A percentile compares a stretch with the other conserved stretches of the same genome.
Conservation (phyloP, 2,113 vertebrate species). For the Nestor notabilis region DNA sequence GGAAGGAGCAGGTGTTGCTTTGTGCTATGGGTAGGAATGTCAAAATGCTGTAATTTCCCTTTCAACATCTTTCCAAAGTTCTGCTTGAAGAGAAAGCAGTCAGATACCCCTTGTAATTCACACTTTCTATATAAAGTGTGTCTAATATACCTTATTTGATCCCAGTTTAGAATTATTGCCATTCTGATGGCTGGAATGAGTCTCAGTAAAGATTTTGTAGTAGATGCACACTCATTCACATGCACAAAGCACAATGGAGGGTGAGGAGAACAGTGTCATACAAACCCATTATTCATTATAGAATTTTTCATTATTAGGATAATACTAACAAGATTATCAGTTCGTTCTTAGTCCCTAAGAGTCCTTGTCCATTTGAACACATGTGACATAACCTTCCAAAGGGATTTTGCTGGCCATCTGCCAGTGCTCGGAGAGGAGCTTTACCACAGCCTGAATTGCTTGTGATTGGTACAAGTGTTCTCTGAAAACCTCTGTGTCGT, state of each 20-base stretch:
- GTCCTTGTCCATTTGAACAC: background rate
- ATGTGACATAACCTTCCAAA: background rate
- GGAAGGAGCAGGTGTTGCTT: background rate
- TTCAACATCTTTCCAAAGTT: background rate
- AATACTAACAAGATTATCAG: background rate
- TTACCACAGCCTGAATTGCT: background rate
- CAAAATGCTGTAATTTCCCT: background rate
- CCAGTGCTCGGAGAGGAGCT: fast-evolving
- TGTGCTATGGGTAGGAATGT: background rate
- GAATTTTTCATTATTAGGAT: background rate
- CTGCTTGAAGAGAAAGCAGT: background rate
- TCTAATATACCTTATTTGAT: background rate
- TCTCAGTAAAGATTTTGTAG: background rate
- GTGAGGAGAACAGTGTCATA: background rate
- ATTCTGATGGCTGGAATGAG: background rate
- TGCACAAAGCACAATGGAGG: background rate
- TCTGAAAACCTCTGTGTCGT: fast-evolving
- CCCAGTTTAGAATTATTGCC: background rate
- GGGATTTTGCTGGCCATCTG: background rate
- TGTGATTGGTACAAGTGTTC: background rate
- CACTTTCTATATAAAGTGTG: background rate
- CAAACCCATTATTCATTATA: background rate
- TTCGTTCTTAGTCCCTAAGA: background rate
- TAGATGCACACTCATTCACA: fast-evolving
- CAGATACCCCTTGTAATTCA: background rate